These are phyloP conservation scores for Chaetura pelagica DNA, from an alignment of 2,113 vertebrate genomes.

Conservation along the genomic window DNA sequence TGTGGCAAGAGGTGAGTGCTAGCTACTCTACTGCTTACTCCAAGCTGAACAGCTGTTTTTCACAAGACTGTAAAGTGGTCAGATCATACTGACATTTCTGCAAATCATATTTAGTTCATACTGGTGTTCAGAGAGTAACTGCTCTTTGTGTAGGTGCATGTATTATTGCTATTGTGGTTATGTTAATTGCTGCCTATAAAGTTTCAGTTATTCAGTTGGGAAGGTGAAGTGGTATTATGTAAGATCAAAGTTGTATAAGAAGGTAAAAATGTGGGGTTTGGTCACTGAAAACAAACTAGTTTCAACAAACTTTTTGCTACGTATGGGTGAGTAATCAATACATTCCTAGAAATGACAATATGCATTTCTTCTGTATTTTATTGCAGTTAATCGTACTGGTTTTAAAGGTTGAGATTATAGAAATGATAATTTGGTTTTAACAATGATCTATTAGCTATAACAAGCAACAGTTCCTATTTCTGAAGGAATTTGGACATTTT, in stretches of 20 bases:
- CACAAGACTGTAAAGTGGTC: not conserved
- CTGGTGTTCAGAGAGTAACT: not conserved
- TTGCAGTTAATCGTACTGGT: not conserved
- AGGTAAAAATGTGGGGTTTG: not conserved
- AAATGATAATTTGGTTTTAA: not conserved
- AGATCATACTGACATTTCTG: not conserved
- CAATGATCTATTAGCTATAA: not conserved
- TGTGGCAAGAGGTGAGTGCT: not conserved
- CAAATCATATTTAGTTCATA: not conserved
- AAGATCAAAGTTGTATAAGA: not conserved
- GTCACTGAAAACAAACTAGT: not conserved
- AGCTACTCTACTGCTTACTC: not conserved
- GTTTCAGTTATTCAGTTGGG: not conserved
- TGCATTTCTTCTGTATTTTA: not conserved
- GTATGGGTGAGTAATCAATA: not conserved
- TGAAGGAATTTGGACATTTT: not conserved
- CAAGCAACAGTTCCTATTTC: not conserved
- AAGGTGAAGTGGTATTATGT: not conserved
- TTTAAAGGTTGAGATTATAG: not conserved
- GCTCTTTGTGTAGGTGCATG: not conserved
- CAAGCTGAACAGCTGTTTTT: not conserved
- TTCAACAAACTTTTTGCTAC: not conserved
- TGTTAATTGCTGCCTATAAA: not conserved
- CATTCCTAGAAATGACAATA: not conserved
- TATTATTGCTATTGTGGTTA: not conserved